Evolutionary conservation across 2,797 vertebrate species (phyloP).

Genomic region (Pseudochromis fuscus): DNA sequence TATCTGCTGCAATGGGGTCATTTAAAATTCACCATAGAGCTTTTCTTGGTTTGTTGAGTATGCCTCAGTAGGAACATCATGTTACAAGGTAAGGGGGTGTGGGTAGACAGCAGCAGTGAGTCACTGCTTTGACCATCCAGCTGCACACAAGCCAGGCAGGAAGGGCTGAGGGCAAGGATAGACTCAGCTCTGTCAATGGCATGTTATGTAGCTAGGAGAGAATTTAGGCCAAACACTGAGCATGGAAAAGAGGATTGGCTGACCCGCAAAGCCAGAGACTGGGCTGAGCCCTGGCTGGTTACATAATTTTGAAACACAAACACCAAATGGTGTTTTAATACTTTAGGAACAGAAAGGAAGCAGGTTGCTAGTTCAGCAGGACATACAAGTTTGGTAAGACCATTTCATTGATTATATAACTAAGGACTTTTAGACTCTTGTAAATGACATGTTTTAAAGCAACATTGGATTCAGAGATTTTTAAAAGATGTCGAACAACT

Average conservation of each 20-base stretch:
- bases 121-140: conserved; percentile 67
- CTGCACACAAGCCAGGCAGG: conserved; percentile 48
- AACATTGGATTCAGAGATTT: too few species aligned
- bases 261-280: conserved; percentile 57
- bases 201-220: conserved; percentile 67
- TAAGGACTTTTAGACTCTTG: too few species aligned
- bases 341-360: conserved; percentile 27
- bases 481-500: neutral
- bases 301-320: conserved; percentile 68
- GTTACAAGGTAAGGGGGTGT: conserved; percentile 36
- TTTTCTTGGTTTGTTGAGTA: conserved; percentile 13
- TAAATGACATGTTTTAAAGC: too few species aligned
- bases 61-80: conserved; percentile 27
- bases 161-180: conserved; percentile 35
- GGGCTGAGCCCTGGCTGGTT: conserved; percentile 56
- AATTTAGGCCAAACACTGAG: conserved; percentile 81
- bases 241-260: conserved; percentile 74
- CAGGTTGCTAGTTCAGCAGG: conserved; percentile 68
- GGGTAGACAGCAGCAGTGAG: conserved; percentile 52
- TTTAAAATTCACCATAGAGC: neutral
- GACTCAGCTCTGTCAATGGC: conserved; percentile 34
- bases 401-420: neutral
- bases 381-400: conserved; percentile 3
- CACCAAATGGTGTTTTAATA: conserved; percentile 52
- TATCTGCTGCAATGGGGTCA: conserved; percentile 14